Conservation (phyloP, 2,888 invertebrate species). For the Acleris emargana region DNA sequence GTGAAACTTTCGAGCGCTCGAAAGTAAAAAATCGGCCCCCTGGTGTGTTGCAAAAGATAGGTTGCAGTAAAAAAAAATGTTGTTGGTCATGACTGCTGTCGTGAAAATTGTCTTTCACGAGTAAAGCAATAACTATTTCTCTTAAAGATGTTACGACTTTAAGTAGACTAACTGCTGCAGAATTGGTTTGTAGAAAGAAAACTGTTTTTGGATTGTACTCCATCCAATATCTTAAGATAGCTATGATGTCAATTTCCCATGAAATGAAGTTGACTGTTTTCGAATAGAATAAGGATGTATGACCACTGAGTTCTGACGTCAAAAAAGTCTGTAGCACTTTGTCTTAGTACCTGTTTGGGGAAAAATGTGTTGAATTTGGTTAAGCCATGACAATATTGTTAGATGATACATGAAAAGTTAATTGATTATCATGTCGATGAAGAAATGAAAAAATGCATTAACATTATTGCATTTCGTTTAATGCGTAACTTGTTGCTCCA, state of each 20-base stretch:
- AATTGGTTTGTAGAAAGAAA: background rate
- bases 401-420: too few species aligned
- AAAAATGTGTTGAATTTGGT: background rate
- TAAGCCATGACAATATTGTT: too few species aligned
- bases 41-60: too few species aligned
- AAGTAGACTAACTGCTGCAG: background rate
- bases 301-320: background rate
- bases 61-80: too few species aligned
- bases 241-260: constrained; percentile 21
- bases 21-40: too few species aligned
- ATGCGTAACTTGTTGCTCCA: background rate
- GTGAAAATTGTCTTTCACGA: too few species aligned
- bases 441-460: too few species aligned
- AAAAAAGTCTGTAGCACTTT: constrained; percentile 2
- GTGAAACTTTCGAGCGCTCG: too few species aligned
- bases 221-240: constrained; percentile 25
- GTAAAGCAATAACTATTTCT: too few species aligned
- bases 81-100: too few species aligned
- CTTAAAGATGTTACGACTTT: too few species aligned
- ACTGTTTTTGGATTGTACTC: constrained; percentile 12
- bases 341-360: constrained; percentile 5
- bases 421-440: too few species aligned
- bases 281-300: constrained; percentile 16
- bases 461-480: background rate
- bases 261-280: constrained; percentile 9